Base-by-base conservation (phyloP, 53 echinoderm and acorn worm genomes). In the Paelopatides confundens region DNA sequence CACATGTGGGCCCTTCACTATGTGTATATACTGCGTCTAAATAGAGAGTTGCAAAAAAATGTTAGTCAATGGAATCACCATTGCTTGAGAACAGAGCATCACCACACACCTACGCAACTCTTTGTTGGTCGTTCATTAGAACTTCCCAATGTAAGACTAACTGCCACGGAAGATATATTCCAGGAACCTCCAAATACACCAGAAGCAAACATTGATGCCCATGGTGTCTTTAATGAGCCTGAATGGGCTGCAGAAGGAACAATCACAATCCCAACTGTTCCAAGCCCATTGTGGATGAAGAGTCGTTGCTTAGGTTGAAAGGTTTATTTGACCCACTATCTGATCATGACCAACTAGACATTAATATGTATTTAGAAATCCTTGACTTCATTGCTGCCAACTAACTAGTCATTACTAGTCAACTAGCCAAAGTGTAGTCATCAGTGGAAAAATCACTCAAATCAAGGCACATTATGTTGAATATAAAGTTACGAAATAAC, bases 1-100 rank as follows among this genome's bases (percentile, higher is more conserved):
- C 86, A 90, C 46, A 35, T 90, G 62, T 90, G 76, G 78, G 86
- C 90, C n/a, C 66, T 90, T 32, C 86, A 90, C 49, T 81, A 86
- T 35, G 63, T 90, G 17, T 90, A 86, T 66, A 54, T 86, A 4
- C 90, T 86, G 63, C 53, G 90, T 13, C 51, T 90, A 23, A 90
- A 90, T 78, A 62, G 78, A 86, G 85, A 86, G 76, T 37, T 90
- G 13, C 76, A 66, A 29, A 23, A 54, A 35, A 86, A 76, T 81
- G 49, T 86, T 24, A 54, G 48, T 12, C 77, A 76, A 35, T 86
- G 86, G 81, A 90, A 90, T 69, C 76, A 38, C 81, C 90, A 90
- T 86, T 77, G 66, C 54, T 67, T 90, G 18, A 86, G 90, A 34
- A 90, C 90, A 63, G 90, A 66, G 48, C 90, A 86, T 31, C 78